Percentiles rank a stretch among this genome's conserved stretches.
phyloP scores from a whole-genome alignment of 2,888 invertebrate genomes.

The Drosophila kanekoi region DNA sequence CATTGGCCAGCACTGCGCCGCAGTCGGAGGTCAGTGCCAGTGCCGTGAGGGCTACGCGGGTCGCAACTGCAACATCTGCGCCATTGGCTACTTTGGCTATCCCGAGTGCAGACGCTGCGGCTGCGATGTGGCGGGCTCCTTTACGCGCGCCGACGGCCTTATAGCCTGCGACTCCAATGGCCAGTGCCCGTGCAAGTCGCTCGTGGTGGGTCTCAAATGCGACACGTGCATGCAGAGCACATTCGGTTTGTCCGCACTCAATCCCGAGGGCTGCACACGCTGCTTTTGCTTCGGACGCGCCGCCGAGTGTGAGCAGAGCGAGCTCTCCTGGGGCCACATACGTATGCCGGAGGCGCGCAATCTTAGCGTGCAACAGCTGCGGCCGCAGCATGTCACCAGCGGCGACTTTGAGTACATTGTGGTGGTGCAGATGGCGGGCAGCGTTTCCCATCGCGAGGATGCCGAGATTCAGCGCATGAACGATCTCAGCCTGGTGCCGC shows the following conservation, averaged over 20 bases:
- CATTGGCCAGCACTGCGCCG: constrained; percentile 88
- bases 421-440: constrained; percentile 84
- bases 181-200: constrained; percentile 95
- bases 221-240: constrained; percentile 93
- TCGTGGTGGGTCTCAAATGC: constrained; percentile 94
- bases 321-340: constrained; percentile 93
- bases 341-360: constrained; percentile 87
- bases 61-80: constrained; percentile 92
- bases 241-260: constrained; percentile 92
- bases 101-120: constrained; percentile 94
- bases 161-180: constrained; percentile 92
- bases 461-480: constrained; percentile 86
- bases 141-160: constrained; percentile 86
- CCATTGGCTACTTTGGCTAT: constrained; percentile 94
- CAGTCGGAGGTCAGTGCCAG: constrained; percentile 87
- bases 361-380: constrained; percentile 84
- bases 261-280: constrained; percentile 94
- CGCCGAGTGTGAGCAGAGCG: constrained; percentile 91
- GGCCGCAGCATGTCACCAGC: constrained; percentile 75
- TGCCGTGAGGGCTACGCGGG: constrained; percentile 92
- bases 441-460: constrained; percentile 83
- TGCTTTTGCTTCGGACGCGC: constrained; percentile 98
- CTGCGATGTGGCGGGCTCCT: constrained; percentile 92
- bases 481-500: constrained; percentile 88
- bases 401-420: constrained; percentile 84